Percentiles rank a stretch among this genome's conserved stretches.
Conservation (phyloP, 2,888 invertebrate species). For the Lithodes maja region DNA sequence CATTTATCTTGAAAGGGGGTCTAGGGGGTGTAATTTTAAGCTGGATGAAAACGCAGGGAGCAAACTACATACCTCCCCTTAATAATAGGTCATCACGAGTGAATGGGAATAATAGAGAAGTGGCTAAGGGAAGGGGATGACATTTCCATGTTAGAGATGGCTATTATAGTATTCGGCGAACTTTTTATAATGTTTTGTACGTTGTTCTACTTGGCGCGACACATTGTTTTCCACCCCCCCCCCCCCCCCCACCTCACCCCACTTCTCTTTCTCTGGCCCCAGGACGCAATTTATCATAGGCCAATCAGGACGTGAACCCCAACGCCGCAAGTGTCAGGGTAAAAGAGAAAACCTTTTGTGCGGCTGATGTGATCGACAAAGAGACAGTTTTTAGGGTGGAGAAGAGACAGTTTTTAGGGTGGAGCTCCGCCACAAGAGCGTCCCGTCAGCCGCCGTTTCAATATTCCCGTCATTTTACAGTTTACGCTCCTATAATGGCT, state of each 20-base stretch:
- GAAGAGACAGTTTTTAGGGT: conserved; percentile 46
- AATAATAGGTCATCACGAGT: no score
- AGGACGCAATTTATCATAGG: conserved; percentile 42
- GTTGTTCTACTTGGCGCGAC: no score
- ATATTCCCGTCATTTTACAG: conserved; percentile 47
- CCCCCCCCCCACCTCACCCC: not conserved
- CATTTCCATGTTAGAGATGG: no score
- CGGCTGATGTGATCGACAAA: conserved; percentile 36
- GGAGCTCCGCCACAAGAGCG: not conserved
- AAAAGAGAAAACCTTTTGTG: conserved; percentile 21
- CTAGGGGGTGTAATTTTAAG: no score
- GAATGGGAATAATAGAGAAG: no score
- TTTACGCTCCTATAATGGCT: conserved; percentile 36
- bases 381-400: conserved; percentile 41
- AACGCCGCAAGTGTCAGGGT: not conserved
- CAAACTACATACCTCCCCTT: no score
- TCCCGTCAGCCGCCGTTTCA: conserved; percentile 29
- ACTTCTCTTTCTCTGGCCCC: not conserved
- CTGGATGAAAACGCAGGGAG: no score
- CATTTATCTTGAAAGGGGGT: no score
- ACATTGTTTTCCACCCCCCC: not conserved
- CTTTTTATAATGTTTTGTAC: no score
- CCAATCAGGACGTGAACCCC: conserved; percentile 39
- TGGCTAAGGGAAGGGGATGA: no score
- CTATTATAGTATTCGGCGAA: no score